These are phyloP conservation scores for Thymelicus lineola DNA, from an alignment of 2,888 invertebrate species.

Conservation along the genomic window DNA sequence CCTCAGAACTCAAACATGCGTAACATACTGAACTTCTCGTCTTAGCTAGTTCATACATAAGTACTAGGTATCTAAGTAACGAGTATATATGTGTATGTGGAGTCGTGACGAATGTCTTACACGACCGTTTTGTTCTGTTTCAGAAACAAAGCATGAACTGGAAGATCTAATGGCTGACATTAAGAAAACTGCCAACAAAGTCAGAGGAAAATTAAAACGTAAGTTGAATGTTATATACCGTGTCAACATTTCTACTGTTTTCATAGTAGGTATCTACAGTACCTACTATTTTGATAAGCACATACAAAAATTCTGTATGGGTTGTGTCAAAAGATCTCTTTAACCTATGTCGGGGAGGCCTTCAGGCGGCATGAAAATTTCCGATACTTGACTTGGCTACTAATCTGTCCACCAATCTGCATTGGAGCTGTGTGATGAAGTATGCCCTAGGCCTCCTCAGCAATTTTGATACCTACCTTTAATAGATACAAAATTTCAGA, in stretches of 20 bases:
- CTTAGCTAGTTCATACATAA: background rate
- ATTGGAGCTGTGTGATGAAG: too few species aligned
- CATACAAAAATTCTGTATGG: too few species aligned
- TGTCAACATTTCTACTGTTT: background rate
- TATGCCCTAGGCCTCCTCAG: too few species aligned
- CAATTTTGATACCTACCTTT: too few species aligned
- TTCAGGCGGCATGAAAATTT: too few species aligned
- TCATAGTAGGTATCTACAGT: too few species aligned
- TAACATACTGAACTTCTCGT: constrained; percentile 12
- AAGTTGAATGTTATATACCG: constrained; percentile 59
- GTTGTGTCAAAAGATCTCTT: too few species aligned
- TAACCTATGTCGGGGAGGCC: too few species aligned
- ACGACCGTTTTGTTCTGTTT: constrained; percentile 59
- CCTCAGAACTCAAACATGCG: constrained; percentile 17
- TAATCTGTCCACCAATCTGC: too few species aligned
- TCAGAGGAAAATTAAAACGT: constrained; percentile 99
- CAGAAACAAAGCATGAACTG: constrained; percentile 99
- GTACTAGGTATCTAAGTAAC: background rate
- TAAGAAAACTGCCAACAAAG: constrained; percentile 99
- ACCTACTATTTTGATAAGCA: too few species aligned
- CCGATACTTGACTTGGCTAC: too few species aligned
- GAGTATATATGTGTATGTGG: constrained; percentile 8
- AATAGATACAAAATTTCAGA: too few species aligned
- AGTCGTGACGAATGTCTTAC: constrained; percentile 7
- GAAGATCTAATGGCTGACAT: constrained; percentile 99